These are phyloP conservation scores for Centruroides vittatus DNA, from an alignment of 1,140 invertebrate genomes.

Conservation along the genomic window DNA sequence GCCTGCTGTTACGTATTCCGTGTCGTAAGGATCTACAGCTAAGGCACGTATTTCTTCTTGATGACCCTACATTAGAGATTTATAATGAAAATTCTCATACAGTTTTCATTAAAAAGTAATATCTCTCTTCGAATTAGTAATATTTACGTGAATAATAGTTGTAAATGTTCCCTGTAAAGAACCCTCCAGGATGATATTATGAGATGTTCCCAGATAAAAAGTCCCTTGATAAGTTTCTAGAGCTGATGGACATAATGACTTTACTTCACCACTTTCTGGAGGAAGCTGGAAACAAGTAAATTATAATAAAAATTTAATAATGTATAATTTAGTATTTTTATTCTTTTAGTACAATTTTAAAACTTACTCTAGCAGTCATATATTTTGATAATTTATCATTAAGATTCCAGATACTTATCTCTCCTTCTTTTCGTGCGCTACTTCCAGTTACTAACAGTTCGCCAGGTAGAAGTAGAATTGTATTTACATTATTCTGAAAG, in stretches of 20 bases:
- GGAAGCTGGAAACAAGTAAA: slow-evolving; percentile 45
- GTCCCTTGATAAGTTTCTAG: slow-evolving; percentile 72
- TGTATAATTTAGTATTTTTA: too few species aligned
- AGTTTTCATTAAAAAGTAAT: too few species aligned
- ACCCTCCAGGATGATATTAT: slow-evolving; percentile 86
- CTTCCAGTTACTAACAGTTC: slow-evolving; percentile 68
- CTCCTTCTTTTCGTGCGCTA: slow-evolving; percentile 64
- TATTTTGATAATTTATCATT: slow-evolving; percentile 79
- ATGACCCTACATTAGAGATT: slow-evolving; percentile 51
- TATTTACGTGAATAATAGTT: slow-evolving; percentile 43
- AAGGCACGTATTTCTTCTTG: slow-evolving; percentile 77
- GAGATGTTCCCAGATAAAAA: slow-evolving; percentile 81
- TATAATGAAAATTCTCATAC: background rate
- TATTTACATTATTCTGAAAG: slow-evolving; percentile 56
- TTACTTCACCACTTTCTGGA: slow-evolving; percentile 64
- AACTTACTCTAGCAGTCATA: slow-evolving; percentile 63
- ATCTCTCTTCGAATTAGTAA: too few species aligned
- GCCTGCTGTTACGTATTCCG: slow-evolving; percentile 81
- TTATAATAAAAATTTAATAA: background rate
- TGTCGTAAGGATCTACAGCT: slow-evolving; percentile 75
- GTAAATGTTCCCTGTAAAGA: slow-evolving; percentile 75
- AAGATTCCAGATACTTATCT: slow-evolving; percentile 82
- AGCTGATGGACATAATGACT: slow-evolving; percentile 57
- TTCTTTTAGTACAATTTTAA: too few species aligned
- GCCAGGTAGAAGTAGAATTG: slow-evolving; percentile 71